phyloP scores from a whole-genome alignment of 1,140 invertebrate genomes.

The Drosophila arizonae region DNA sequence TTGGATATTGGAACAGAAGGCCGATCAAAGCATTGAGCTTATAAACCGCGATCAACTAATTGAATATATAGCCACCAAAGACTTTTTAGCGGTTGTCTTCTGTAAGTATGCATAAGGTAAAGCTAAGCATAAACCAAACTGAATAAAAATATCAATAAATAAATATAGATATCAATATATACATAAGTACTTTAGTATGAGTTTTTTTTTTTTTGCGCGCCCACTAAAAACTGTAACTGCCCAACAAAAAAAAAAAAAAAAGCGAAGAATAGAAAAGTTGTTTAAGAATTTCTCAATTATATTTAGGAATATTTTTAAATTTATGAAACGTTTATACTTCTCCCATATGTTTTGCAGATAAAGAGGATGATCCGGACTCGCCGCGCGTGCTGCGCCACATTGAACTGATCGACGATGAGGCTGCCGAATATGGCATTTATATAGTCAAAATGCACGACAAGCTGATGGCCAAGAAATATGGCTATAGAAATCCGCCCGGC shows the following conservation, averaged over 20 bases:
- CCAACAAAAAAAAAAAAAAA: conserved; percentile 34
- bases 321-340: too few relatives aligned
- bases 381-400: conserved; percentile 91
- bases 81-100: conserved; percentile 96
- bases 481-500: conserved; percentile 93
- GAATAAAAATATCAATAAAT: neutral
- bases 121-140: conserved; percentile 36
- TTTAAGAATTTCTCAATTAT: conserved; percentile 7
- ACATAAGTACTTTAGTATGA: conserved; percentile 30
- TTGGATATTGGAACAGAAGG: conserved; percentile 96
- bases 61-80: conserved; percentile 94
- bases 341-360: conserved; percentile 85
- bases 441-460: conserved; percentile 95
- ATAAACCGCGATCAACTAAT: conserved; percentile 92
- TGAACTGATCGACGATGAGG: conserved; percentile 96
- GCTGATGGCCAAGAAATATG: conserved; percentile 97
- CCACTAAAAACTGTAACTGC: conserved; percentile 83
- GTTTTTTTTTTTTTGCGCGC: conserved; percentile 38
- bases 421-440: conserved; percentile 94
- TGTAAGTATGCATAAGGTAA: conserved; percentile 88
- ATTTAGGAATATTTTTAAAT: too few relatives aligned
- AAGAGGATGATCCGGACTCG: conserved; percentile 91
- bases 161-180: conserved; percentile 2
- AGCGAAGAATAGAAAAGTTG: conserved; percentile 9
- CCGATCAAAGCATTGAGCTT: conserved; percentile 96